phyloP scores from a whole-genome alignment of 1,140 invertebrate genomes.

The Habropoda laboriosa region DNA sequence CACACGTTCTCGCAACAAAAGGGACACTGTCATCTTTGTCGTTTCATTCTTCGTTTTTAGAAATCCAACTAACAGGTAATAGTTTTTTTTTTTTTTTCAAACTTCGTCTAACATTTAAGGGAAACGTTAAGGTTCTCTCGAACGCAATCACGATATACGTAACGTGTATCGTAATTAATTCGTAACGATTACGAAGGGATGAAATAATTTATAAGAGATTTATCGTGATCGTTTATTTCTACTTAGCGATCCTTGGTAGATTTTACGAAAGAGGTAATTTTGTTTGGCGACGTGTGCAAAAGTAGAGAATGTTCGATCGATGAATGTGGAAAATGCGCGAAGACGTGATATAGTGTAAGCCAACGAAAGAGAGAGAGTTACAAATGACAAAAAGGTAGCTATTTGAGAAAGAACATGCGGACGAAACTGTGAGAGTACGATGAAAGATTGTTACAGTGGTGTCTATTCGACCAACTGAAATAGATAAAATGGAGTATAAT shows the following conservation, averaged over 20 bases:
- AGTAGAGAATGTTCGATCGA: conserved; percentile 25
- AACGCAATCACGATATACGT: background rate
- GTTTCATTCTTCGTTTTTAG: too few species aligned
- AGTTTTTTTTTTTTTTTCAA: background rate
- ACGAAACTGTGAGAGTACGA: conserved; percentile 9
- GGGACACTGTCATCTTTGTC: too few species aligned
- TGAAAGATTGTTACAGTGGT: background rate
- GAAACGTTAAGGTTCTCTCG: background rate
- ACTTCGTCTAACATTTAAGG: background rate
- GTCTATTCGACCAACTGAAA: conserved; percentile 37
- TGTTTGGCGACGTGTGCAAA: conserved; percentile 16
- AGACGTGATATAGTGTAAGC: conserved; percentile 32
- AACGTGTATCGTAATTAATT: background rate
- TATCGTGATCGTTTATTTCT: background rate
- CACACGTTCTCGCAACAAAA: background rate
- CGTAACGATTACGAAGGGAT: background rate
- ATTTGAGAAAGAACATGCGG: conserved; percentile 11
- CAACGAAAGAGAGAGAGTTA: conserved; percentile 39
- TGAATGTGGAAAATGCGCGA: conserved; percentile 19
- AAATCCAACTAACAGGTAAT: background rate
- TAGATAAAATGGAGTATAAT: conserved; percentile 29
- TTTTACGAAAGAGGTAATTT: conserved; percentile 3
- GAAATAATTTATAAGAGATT: background rate
- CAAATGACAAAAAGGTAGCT: conserved; percentile 12
- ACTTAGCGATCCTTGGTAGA: background rate